Conservation (phyloP, 2,888 invertebrate genomes). For the Diploptera punctata region DNA sequence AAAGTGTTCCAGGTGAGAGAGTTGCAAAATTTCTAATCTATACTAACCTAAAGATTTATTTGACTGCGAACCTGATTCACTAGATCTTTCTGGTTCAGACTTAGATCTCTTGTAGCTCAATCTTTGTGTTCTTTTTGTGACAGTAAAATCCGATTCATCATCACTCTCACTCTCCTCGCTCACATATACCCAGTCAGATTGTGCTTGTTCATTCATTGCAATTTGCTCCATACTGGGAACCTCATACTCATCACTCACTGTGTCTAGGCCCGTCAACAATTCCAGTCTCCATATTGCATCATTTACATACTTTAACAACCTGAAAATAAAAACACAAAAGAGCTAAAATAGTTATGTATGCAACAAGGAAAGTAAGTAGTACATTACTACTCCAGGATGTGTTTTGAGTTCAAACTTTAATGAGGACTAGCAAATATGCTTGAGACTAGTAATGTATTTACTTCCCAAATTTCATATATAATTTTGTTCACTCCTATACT, state of each 20-base stretch:
- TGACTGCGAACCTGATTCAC: slow-evolving; percentile 56
- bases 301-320: slow-evolving; percentile 56
- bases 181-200: slow-evolving; percentile 36
- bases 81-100: slow-evolving; percentile 45
- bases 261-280: slow-evolving; percentile 65
- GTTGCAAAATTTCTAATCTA: no score
- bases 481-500: no score
- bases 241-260: slow-evolving; percentile 55
- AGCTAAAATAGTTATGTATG: not conserved
- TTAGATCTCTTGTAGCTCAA: slow-evolving; percentile 3
- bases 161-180: slow-evolving; percentile 50
- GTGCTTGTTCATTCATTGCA: slow-evolving; percentile 51
- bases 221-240: not conserved
- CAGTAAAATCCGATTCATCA: slow-evolving; percentile 51
- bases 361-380: no score
- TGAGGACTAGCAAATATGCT: no score
- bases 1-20: no score
- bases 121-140: not conserved
- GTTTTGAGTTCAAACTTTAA: no score
- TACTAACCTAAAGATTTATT: slow-evolving; percentile 1
- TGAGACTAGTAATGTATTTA: no score
- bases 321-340: slow-evolving; percentile 9
- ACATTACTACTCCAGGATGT: no score
- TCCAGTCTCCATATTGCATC: slow-evolving; percentile 78
- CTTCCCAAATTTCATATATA: no score